These are phyloP conservation scores for Actinia tenebrosa DNA, from an alignment of 64 coral and sea anemone genomes.

Conservation along the genomic window DNA sequence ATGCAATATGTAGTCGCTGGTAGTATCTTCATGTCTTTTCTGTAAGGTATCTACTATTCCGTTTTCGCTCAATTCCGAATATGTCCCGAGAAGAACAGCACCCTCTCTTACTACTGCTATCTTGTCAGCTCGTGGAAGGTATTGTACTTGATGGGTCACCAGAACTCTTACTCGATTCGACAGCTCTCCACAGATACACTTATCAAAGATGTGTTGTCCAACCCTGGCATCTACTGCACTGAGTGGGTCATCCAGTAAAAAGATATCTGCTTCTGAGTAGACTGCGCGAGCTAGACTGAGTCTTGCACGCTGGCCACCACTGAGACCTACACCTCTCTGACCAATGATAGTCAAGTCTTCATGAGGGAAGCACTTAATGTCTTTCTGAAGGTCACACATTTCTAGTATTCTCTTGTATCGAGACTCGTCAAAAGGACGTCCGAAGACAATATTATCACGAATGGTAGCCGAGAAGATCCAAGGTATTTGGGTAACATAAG, in stretches of 20 bases:
- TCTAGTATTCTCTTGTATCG: constrained; percentile 23
- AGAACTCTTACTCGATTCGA: too few relatives aligned
- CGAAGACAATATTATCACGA: too few relatives aligned
- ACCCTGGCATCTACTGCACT: too few relatives aligned
- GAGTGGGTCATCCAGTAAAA: not conserved
- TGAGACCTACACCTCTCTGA: not conserved
- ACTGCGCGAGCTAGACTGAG: too few relatives aligned
- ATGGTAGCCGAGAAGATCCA: too few relatives aligned
- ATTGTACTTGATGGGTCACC: not conserved
- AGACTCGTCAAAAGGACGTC: constrained; percentile 11
- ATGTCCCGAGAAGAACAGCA: not conserved
- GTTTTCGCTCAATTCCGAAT: not conserved
- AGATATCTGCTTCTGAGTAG: not conserved
- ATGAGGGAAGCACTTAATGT: constrained; percentile 8
- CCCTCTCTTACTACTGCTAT: not conserved
- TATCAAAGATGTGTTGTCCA: not conserved
- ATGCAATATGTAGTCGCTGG: not conserved
- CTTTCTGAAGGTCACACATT: constrained; percentile 33
- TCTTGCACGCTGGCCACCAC: too few relatives aligned
- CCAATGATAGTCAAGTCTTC: not conserved
- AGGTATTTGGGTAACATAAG: constrained; percentile 4
- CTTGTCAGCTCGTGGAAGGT: not conserved
- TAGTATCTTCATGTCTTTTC: not conserved
- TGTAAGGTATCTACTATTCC: not conserved
- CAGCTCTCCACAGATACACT: too few relatives aligned